Conservation (phyloP, 2,888 invertebrate genomes). For the Sussaba pulchella region DNA sequence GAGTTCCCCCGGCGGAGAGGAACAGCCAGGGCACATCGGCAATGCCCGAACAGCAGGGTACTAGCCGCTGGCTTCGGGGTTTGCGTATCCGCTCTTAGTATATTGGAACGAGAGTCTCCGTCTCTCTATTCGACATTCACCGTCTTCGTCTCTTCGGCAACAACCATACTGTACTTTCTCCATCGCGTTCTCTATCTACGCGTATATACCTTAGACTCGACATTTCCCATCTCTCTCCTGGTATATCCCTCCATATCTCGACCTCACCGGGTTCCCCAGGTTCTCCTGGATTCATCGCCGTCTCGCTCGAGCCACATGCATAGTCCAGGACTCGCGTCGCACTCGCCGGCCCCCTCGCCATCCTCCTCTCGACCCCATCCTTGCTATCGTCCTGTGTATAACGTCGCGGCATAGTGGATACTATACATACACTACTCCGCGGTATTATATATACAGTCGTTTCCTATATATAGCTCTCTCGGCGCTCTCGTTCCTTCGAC, state of each 20-base stretch:
- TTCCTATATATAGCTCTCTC: slow-evolving; percentile 25
- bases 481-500: slow-evolving; percentile 67
- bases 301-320: slow-evolving; percentile 38
- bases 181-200: slow-evolving; percentile 36
- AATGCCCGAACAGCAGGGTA: slow-evolving; percentile 72
- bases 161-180: slow-evolving; percentile 30
- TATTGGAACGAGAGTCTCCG: slow-evolving; percentile 77
- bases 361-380: slow-evolving; percentile 40
- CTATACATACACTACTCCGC: slow-evolving; percentile 28
- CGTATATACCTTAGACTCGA: slow-evolving; percentile 41
- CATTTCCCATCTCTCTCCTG: slow-evolving; percentile 47
- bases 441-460: slow-evolving; percentile 24
- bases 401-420: slow-evolving; percentile 42
- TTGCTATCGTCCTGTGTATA: slow-evolving; percentile 36
- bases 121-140: slow-evolving; percentile 45
- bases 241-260: slow-evolving; percentile 41
- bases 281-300: slow-evolving; percentile 53
- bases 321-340: slow-evolving; percentile 48
- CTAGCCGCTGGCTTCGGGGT: slow-evolving; percentile 76
- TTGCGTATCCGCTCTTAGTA: slow-evolving; percentile 81
- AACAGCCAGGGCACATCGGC: slow-evolving; percentile 62
- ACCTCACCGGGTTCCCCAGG: slow-evolving; percentile 41
- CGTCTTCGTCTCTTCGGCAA: slow-evolving; percentile 39
- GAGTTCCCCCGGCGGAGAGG: slow-evolving; percentile 13
- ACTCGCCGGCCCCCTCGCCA: slow-evolving; percentile 37